phyloP scores from a whole-genome alignment of 2,797 vertebrate genomes.

The Vultur gryphus region DNA sequence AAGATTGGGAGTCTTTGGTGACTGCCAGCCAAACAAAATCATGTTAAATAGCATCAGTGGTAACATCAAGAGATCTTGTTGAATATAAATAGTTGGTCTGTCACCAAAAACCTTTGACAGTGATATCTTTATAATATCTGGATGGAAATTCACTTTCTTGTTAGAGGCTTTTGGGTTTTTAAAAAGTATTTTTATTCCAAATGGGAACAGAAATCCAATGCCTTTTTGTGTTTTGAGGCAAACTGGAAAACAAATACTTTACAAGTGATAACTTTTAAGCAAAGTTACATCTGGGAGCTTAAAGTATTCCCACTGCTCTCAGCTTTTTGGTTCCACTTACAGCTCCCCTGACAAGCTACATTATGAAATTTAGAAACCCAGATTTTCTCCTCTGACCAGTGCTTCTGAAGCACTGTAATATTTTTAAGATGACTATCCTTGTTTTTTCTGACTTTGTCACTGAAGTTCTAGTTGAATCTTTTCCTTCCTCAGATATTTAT shows the following conservation, averaged over 20 bases:
- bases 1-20: not conserved
- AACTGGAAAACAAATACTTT: not conserved
- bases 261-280: not conserved
- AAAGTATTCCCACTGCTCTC: not conserved
- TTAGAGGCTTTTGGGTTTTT: not conserved
- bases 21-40: not conserved
- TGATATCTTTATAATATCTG: not conserved
- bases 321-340: not conserved
- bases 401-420: not conserved
- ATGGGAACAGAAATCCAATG: not conserved
- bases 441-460: not conserved
- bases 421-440: not conserved
- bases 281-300: not conserved
- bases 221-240: not conserved
- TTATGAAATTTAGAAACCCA: not conserved
- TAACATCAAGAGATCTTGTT: not conserved
- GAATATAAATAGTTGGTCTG: not conserved
- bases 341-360: not conserved
- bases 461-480: not conserved
- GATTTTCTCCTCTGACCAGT: not conserved
- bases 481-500: not conserved
- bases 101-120: not conserved
- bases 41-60: not conserved
- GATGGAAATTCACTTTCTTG: not conserved
- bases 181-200: not conserved